Base-by-base conservation (phyloP, 1,140 invertebrate genomes). In the Bombus waltoni region DNA sequence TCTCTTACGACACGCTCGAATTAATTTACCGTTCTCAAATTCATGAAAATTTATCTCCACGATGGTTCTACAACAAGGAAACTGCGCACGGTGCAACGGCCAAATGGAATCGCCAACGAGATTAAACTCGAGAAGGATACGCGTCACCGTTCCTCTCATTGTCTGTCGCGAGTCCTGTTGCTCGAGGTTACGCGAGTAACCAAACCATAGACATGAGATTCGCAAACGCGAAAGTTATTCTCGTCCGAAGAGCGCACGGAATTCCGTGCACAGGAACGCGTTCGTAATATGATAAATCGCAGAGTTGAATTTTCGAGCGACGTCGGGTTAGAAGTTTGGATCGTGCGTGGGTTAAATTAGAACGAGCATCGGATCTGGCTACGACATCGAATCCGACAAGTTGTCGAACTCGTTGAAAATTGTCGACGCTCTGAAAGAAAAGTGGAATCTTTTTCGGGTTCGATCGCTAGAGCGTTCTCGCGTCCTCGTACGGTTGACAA, bases 1-100 rank as follows among this genome's bases (percentile, higher is more conserved):
- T 85, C 87, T 85, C 72, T 85, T 77, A 73, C 62, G 72, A 75
- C 76, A 85, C 71, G 87, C 86, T 88, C 72, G 81, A 75, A 47
- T 81, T 81, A 76, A 79, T 59, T 47, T 28, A 62, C 81, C n/a
- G 18, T 47, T 57, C 40, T 53, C 47, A n/a, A 73, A 88, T 88
- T 65, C 83, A 76, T 65, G 72, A 75, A 79, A 78, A 87, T 65
- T 32, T 53, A 44, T 75, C 35, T 65, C 44, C 1, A 13, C 59
- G 59, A 62, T n/a, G 59, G 28, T 62, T 62, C 4, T 22, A 1
- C 32, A 62, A n/a, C 59, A 62, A 62, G 25, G 25, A 28, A 59
- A 3, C 25, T 10, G 9, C 18, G 9, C 18, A 53, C 18, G 47
- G 5, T 8, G 47, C 47, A 53, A 22, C 8, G 47, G 18, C 6